Evolutionary conservation across 2,797 vertebrate species (phyloP).

Genomic region (Clamator glandarius): DNA sequence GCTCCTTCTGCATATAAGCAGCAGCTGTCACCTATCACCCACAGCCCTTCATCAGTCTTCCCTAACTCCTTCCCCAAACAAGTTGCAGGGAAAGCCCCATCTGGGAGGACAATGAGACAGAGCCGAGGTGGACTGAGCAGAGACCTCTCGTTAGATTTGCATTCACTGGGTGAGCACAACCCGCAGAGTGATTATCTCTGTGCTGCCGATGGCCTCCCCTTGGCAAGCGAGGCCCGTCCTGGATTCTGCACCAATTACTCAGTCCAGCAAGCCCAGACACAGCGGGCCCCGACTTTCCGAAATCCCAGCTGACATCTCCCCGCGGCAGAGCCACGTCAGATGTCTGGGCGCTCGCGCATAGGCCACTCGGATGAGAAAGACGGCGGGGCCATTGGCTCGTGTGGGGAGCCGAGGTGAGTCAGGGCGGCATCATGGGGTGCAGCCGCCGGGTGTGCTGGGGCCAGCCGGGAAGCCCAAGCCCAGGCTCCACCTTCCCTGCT

Average conservation of each 20-base stretch:
- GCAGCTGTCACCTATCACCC: conserved; percentile 18
- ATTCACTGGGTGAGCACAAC: fast-evolving
- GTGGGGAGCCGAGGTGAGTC: not conserved
- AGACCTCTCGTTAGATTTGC: not conserved
- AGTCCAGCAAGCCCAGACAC: not conserved
- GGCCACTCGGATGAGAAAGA: not conserved
- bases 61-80: not conserved
- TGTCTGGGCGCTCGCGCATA: not conserved
- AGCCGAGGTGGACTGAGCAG: not conserved
- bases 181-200: fast-evolving
- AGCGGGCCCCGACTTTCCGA: not conserved
- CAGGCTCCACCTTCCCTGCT: not conserved
- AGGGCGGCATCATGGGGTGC: not conserved
- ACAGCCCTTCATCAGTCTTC: not conserved
- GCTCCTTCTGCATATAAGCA: not conserved
- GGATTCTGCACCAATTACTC: not conserved
- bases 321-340: conserved; percentile 14
- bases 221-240: not conserved
- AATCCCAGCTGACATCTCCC: conserved; percentile 7
- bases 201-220: fast-evolving
- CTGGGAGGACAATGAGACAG: not conserved
- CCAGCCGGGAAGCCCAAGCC: not conserved
- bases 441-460: not conserved
- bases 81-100: not conserved
- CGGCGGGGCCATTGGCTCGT: not conserved